Evolutionary conservation across 2,888 invertebrate genomes (phyloP), one percentile per base, ranked within the genome.

Genomic region (Drosophila colorata): DNA sequence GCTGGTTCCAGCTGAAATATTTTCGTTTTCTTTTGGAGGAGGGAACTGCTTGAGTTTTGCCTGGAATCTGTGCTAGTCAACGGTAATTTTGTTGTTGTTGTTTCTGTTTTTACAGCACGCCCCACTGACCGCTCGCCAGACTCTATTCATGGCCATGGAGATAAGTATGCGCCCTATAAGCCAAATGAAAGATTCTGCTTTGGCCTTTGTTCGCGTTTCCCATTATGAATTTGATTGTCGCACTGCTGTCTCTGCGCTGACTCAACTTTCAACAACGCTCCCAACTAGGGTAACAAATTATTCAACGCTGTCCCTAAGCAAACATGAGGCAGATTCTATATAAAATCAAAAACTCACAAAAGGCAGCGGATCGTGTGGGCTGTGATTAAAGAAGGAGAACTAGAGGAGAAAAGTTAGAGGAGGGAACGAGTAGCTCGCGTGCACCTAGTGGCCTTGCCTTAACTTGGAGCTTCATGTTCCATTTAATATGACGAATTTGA

Each of bases 1-100:
- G 61, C 61, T 35, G 61, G 82, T 87, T 83, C 85, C 85, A 83
- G 63, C 69, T 81, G 69, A 81, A 87, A 81, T 77, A 78, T 83
- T 83, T 87, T 83, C 87, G 79, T 83, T 83, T 83, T 86, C 82
- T 83, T 80, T 83, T 49, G 52, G 56, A 14, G 35, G 46, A 16
- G 25, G 35, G 49, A n/a, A 20, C 9, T 16, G 16, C 6, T 28
- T 40, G 20, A 40, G 55, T 49, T 53, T 63, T 63, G 31, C 57
- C 56, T 49, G 59, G 65, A 75, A 83, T 78, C 82, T 84, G 78
- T 81, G 85, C 72, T 83, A 87, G 66, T 67, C 69, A 83, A 84
- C 83, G 83, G 87, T 87, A 72, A 37, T 80, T 71, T 72, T 59
- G 51, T 38, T 51, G 52, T 28, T 8, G 16, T 33, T 79, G 35